Evolutionary conservation across 2,797 vertebrate species (phyloP), one percentile per base, ranked within the genome.

Genomic region (Lacerta viridis): DNA sequence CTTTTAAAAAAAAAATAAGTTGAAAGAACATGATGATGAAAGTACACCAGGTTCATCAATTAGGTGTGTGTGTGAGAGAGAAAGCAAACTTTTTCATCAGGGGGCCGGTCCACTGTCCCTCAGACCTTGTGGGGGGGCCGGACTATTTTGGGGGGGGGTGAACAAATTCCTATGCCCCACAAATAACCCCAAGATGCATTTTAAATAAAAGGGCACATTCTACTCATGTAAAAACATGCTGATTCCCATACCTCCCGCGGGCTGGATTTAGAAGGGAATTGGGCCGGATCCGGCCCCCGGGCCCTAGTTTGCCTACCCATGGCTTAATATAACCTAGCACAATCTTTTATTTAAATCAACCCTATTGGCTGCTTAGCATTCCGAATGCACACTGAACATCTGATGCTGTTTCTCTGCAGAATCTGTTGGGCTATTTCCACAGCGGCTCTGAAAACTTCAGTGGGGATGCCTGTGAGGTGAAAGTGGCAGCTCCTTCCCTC

Each of bases 391-490:
- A 0, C 36, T 41, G 84, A 77, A 29, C 94, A 78, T 50, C 91
- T 92, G 83, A 74, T 89, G 13, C 92, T 94, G 79, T 96, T 87
- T 95, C 87, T 87, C 90, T 87, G 1, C 87, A 99, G 99, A 99
- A 99, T 94, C 97, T 99, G 27, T 96, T 99, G 85, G 98, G 98
- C 2, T 99, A 98, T 95, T 99, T 99, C 93, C 98, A 98, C 83
- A 99, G 98, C 1, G 98, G 98, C 29, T 98, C 98, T 0, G 98
- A 99, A 95, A 98, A 98, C 94, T 98, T 98, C 88, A 98, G 97
- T 0, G 98, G 99, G 66, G 99, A 99, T 72, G 99, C 98, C 79
- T 99, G 99, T 90, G 99, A 99, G 96, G 99, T 99, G 93, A 99
- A 99, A 94, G 98, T 99, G 78, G 99, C 99, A 0, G 99, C 99